Percentiles rank a stretch among this genome's conserved stretches.
Conservation (phyloP, 1,140 invertebrate genomes). For the Brachionus paranguensis region DNA sequence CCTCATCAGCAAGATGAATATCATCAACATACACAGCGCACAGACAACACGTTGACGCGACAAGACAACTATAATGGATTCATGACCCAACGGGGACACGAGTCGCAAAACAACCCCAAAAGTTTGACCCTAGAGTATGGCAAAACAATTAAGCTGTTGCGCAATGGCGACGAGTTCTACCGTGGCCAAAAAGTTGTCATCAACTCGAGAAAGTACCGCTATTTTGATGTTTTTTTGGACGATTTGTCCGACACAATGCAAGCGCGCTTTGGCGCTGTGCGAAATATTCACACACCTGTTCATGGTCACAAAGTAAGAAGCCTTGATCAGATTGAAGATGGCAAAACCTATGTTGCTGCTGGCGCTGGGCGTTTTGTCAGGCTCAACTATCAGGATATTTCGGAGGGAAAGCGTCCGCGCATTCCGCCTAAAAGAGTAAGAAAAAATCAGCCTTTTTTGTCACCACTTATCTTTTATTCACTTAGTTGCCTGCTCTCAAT, state of each 20-base stretch:
- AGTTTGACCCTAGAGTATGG: slow-evolving; percentile 2
- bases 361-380: slow-evolving; percentile 10
- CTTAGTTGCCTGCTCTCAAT: slow-evolving; percentile 5
- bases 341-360: slow-evolving; percentile 34
- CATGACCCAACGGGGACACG: not conserved
- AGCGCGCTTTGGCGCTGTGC: slow-evolving; percentile 36
- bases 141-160: slow-evolving; percentile 1
- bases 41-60: not conserved
- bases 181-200: slow-evolving; percentile 34
- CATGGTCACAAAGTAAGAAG: slow-evolving; percentile 14
- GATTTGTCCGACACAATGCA: slow-evolving; percentile 31
- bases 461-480: not conserved
- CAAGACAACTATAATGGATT: slow-evolving; percentile 18
- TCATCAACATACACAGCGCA: not conserved
- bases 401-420: not conserved
- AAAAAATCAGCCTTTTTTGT: not conserved
- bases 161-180: slow-evolving; percentile 37
- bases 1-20: slow-evolving; percentile 17
- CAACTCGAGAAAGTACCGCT: slow-evolving; percentile 26
- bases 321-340: slow-evolving; percentile 32
- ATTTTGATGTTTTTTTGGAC: slow-evolving; percentile 38
- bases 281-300: slow-evolving; percentile 30
- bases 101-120: not conserved
- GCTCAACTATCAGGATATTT: slow-evolving; percentile 35
- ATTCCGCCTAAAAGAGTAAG: not conserved